Base-by-base conservation (phyloP, 2,113 vertebrate genomes). In the Hemichromis elongatus region DNA sequence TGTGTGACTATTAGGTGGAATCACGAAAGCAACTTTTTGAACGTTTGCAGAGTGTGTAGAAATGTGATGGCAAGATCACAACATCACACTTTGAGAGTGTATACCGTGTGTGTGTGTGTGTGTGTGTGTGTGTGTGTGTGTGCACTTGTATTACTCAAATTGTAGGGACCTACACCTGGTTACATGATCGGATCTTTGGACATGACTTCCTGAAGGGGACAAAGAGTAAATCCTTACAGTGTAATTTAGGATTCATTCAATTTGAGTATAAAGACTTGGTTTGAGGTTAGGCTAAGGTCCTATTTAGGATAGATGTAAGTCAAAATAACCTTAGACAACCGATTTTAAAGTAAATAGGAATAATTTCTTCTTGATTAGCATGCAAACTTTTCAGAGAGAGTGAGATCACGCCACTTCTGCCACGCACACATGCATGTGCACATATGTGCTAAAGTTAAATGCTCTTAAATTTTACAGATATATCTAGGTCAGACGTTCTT, bases 401-500 rank as follows among this genome's bases (percentile, higher is more conserved):
- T 24, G 16, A 70, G 59, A 87, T 92, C 52, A 89, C 82, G 82
- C 78, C 24, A 86, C 83, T 54, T 83, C 18, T 59, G 18, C 7
- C 45, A 56, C 61, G 37, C 68, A 63, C 82, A 78, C 59, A 84
- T 6, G 19, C 24, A 47, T 2, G 19, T 28, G 47, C n/a, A 40
- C 6, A 33, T 21, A 54, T 10, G 3, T 7, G 33, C 50, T 28
- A 37, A 85, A 82, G 80, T 55, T 86, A 88, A 92, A 92, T 84
- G 80, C 53, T 5, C 24, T n/a, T 68, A 87, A 87, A 88, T 87
- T 83, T 77, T 83, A 86, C 80, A 61, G 82, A 90, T 84, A 57
- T 57, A 84, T 77, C 85, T 78, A 1, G 90, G 92, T 93, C 85
- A 90, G 87, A 87, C 3, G 79, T 77, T 90, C 28, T 83, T 82